Conservation (phyloP, 2,797 vertebrate species). For the Pseudocheirus occidentalis region DNA sequence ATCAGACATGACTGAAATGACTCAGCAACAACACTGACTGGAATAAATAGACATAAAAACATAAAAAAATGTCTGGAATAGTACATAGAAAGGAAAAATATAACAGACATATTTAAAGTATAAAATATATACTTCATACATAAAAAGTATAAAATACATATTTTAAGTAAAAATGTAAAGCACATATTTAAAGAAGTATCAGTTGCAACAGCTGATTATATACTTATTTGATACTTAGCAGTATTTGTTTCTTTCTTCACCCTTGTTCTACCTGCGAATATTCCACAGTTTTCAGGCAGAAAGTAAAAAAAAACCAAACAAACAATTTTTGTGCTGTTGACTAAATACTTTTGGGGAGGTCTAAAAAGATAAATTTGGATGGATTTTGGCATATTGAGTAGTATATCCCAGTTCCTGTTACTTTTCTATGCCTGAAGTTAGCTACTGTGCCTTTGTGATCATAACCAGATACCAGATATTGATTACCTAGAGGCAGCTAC, state of each 20-base stretch:
- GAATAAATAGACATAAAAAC: not conserved
- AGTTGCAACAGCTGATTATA: not conserved
- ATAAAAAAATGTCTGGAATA: not conserved
- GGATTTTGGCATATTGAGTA: not conserved
- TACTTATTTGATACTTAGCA: not conserved
- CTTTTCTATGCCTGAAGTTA: not conserved
- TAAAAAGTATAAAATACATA: too few species aligned
- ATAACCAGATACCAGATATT: not conserved
- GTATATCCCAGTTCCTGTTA: not conserved
- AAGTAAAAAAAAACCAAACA: too few species aligned
- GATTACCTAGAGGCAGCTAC: not conserved
- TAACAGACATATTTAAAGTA: not conserved
- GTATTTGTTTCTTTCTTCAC: not conserved
- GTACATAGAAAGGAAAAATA: not conserved
- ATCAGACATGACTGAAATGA: not conserved
- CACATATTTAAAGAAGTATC: not conserved
- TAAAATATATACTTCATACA: not conserved
- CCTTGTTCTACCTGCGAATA: not conserved
- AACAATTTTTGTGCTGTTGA: not conserved
- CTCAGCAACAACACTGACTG: not conserved
- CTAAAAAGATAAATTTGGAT: not conserved
- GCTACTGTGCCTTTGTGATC: not conserved
- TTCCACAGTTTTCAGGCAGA: not conserved
- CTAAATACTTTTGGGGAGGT: not conserved
- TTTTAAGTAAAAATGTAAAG: not conserved